These are phyloP conservation scores for Platichthys stellatus DNA, from an alignment of 2,113 vertebrate species.

Conservation along the genomic window DNA sequence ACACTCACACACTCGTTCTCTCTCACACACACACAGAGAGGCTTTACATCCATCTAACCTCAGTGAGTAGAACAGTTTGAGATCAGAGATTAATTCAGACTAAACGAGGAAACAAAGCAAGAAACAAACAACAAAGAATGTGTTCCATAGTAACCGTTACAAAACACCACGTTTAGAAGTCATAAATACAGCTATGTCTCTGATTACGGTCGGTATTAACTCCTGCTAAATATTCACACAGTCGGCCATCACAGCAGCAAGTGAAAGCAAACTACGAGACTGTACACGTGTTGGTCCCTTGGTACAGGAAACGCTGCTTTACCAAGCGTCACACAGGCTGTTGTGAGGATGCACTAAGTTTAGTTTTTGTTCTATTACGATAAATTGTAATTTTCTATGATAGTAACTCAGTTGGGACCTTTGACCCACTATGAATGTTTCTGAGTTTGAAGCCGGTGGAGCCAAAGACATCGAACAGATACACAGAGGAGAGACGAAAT, in stretches of 20 bases:
- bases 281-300: constrained; percentile 63
- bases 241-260: constrained; percentile 66
- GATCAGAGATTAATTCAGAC: constrained; percentile 59
- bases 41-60: constrained; percentile 51
- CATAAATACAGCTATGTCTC: constrained; percentile 69
- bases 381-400: constrained; percentile 35
- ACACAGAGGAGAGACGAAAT: constrained; percentile 27
- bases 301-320: constrained; percentile 51
- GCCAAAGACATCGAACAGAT: constrained; percentile 36
- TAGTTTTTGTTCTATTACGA: constrained; percentile 19
- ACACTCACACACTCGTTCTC: constrained; percentile 9
- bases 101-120: constrained; percentile 65
- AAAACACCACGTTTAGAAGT: constrained; percentile 68
- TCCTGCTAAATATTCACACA: constrained; percentile 49
- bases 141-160: constrained; percentile 59
- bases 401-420: constrained; percentile 33
- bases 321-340: constrained; percentile 44
- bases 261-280: constrained; percentile 70
- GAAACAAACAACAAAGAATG: constrained; percentile 59
- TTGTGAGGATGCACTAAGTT: constrained; percentile 28
- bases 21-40: constrained; percentile 13
- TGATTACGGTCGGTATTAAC: constrained; percentile 58
- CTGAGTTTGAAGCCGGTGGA: constrained; percentile 62
- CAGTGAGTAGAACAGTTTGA: constrained; percentile 54
- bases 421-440: constrained; percentile 45